These are phyloP conservation scores for Rhopilema esculentum DNA, from an alignment of 30 jellyfish, hydroid and myxozoan genomes.

Conservation along the genomic window DNA sequence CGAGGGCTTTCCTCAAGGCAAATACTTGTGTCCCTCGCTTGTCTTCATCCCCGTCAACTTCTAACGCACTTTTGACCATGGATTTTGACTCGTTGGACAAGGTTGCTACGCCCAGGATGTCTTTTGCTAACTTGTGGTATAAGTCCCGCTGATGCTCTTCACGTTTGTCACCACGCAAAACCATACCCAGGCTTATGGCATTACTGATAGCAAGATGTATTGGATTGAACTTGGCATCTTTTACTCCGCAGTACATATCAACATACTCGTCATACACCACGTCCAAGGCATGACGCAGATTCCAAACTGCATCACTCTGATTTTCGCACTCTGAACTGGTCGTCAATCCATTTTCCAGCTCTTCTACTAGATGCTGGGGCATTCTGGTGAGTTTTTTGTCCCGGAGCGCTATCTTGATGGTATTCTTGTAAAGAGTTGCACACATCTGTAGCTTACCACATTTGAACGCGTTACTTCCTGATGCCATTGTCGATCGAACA, in stretches of 20 bases:
- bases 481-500: conserved; percentile 49
- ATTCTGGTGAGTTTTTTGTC: conserved; percentile 43
- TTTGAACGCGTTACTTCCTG: conserved; percentile 30
- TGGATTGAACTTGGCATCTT: conserved; percentile 62
- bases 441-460: conserved; percentile 44
- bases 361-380: conserved; percentile 38
- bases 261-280: conserved; percentile 72
- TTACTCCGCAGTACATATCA: conserved; percentile 70
- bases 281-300: conserved; percentile 69
- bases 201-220: conserved; percentile 61
- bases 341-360: conserved; percentile 45
- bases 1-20: conserved; percentile 61
- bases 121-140: conserved; percentile 28
- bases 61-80: conserved; percentile 21
- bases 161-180: conserved; percentile 15
- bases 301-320: conserved; percentile 57
- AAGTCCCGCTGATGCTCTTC: conserved; percentile 19
- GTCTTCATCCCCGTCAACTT: conserved; percentile 17
- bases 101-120: conserved; percentile 5
- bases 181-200: conserved; percentile 51
- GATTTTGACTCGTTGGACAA: conserved; percentile 32
- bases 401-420: conserved; percentile 45
- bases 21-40: conserved; percentile 9
- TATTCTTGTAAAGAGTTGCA: conserved; percentile 45
- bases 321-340: conserved; percentile 18